These are phyloP conservation scores for Plemyria rubiginata DNA, from an alignment of 2,888 invertebrate genomes.

Conservation along the genomic window DNA sequence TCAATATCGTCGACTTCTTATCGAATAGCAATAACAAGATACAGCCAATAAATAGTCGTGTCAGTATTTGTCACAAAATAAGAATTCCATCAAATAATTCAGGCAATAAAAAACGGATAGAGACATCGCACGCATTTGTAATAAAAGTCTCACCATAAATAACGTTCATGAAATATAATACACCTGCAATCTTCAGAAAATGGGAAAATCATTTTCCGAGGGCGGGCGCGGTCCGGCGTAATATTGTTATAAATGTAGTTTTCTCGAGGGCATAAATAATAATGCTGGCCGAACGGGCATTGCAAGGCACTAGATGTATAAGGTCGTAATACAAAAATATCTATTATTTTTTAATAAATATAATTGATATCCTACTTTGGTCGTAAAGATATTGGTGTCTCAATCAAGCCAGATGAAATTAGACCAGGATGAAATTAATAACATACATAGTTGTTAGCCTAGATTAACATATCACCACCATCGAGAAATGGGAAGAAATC, in stretches of 20 bases:
- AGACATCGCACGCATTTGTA: conserved; percentile 85
- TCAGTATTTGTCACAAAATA: conserved; percentile 74
- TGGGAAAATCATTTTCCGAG: conserved; percentile 84
- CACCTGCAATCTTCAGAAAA: conserved; percentile 85
- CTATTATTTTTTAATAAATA: too few relatives aligned
- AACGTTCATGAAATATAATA: conserved; percentile 85
- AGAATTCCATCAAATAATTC: conserved; percentile 80
- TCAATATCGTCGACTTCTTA: conserved; percentile 58
- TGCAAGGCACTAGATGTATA: conserved; percentile 33
- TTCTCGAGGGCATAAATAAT: conserved; percentile 81
- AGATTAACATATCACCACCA: too few relatives aligned
- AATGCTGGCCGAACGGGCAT: conserved; percentile 69
- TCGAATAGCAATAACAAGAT: conserved; percentile 62
- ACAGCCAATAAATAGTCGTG: conserved; percentile 67
- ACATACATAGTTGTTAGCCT: too few relatives aligned
- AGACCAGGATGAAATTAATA: too few relatives aligned
- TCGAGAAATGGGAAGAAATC: too few relatives aligned
- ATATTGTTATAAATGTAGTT: conserved; percentile 85
- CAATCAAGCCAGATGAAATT: too few relatives aligned
- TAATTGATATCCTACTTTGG: too few relatives aligned
- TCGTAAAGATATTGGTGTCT: too few relatives aligned
- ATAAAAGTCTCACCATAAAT: conserved; percentile 84
- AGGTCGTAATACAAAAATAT: conserved; percentile 23
- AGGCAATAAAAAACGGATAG: conserved; percentile 82
- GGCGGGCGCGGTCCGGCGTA: conserved; percentile 81